phyloP scores from a whole-genome alignment of 2,888 invertebrate genomes.

The Augiades crinisus region DNA sequence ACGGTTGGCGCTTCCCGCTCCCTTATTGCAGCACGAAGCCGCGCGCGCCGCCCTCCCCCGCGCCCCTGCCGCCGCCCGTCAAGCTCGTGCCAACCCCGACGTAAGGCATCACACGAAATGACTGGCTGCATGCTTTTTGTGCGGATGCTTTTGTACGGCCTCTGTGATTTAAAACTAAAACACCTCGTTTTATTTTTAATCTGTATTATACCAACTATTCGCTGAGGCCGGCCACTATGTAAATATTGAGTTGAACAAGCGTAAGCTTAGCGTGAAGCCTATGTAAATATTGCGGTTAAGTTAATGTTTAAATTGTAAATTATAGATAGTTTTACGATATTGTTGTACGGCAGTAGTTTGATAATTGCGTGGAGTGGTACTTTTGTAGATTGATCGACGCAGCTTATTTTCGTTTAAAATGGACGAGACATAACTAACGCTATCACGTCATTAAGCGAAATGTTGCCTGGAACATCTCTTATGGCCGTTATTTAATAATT shows the following conservation, averaged over 20 bases:
- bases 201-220: slow-evolving; percentile 41
- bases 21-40: slow-evolving; percentile 96
- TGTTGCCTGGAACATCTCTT: slow-evolving; percentile 74
- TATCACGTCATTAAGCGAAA: neutral
- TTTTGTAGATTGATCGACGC: slow-evolving; percentile 20
- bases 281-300: slow-evolving; percentile 37
- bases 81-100: slow-evolving; percentile 87
- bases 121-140: slow-evolving; percentile 76
- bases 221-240: slow-evolving; percentile 57
- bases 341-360: slow-evolving; percentile 15
- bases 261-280: slow-evolving; percentile 40
- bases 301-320: slow-evolving; percentile 15
- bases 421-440: slow-evolving; percentile 8
- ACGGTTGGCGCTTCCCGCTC: slow-evolving; percentile 98
- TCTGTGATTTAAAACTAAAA: slow-evolving; percentile 33
- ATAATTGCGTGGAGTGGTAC: slow-evolving; percentile 22
- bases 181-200: neutral
- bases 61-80: slow-evolving; percentile 89
- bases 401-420: slow-evolving; percentile 15
- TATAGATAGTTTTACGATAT: slow-evolving; percentile 3
- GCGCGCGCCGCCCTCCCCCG: slow-evolving; percentile 89
- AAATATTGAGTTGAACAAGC: slow-evolving; percentile 46
- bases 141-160: slow-evolving; percentile 60
- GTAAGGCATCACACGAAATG: slow-evolving; percentile 76
- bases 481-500: slow-evolving; percentile 47